phyloP scores from a whole-genome alignment of 1,140 invertebrate species.

The Brachionus angularis region DNA sequence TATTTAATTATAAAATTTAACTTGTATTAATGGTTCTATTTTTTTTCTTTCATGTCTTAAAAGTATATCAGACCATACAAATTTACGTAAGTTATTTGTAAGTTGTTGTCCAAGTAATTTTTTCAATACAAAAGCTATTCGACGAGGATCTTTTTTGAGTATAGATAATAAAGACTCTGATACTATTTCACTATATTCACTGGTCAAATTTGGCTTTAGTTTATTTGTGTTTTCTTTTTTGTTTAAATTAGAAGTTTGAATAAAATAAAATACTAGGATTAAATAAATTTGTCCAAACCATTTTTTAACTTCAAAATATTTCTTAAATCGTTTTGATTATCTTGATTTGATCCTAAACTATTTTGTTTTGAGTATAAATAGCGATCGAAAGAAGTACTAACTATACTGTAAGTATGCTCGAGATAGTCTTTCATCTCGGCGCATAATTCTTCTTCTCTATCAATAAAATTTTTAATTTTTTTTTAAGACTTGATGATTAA shows the following conservation, averaged over 20 bases:
- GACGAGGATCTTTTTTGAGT: slow-evolving; percentile 52
- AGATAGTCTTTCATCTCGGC: slow-evolving; percentile 52
- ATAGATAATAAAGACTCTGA: slow-evolving; percentile 51
- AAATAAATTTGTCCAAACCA: too few relatives aligned
- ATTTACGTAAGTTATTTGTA: slow-evolving; percentile 50
- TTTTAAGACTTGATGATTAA: not conserved
- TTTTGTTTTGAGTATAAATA: slow-evolving; percentile 51
- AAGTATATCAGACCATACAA: slow-evolving; percentile 56
- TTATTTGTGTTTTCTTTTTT: slow-evolving; percentile 47
- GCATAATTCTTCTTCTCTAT: slow-evolving; percentile 46
- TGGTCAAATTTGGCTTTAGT: slow-evolving; percentile 51
- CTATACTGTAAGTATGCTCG: slow-evolving; percentile 50
- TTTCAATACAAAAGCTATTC: slow-evolving; percentile 48
- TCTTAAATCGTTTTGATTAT: slow-evolving; percentile 23
- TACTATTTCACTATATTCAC: slow-evolving; percentile 51
- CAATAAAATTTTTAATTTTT: not conserved
- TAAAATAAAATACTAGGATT: too few relatives aligned
- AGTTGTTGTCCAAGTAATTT: slow-evolving; percentile 54
- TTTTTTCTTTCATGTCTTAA: slow-evolving; percentile 52
- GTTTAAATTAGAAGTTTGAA: too few relatives aligned
- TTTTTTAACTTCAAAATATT: not conserved
- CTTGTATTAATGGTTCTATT: slow-evolving; percentile 45
- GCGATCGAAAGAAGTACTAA: slow-evolving; percentile 51
- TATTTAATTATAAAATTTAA: not conserved
- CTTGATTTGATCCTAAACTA: not conserved